phyloP scores from a whole-genome alignment of 2,888 invertebrate species.

The Synergus itoensis region DNA sequence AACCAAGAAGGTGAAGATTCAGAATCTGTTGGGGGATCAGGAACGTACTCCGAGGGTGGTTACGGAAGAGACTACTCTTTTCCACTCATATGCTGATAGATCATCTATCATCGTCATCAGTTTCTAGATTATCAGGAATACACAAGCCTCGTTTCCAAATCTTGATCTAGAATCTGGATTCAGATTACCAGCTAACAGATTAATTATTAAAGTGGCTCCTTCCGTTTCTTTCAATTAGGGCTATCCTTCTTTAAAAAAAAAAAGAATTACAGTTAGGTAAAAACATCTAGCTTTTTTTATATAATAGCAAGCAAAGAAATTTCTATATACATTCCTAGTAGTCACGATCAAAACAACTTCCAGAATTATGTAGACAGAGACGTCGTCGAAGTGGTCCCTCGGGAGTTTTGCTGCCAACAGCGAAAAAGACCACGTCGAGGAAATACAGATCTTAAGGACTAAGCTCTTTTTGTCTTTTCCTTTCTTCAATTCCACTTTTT shows the following conservation, averaged over 20 bases:
- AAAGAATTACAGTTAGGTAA: no score
- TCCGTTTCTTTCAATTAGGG: not conserved
- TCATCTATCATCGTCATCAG: slow-evolving; percentile 25
- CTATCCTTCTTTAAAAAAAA: no score
- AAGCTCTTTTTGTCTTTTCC: not conserved
- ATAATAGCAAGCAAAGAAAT: no score
- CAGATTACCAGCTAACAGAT: not conserved
- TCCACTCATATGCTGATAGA: slow-evolving; percentile 17
- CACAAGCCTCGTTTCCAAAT: not conserved
- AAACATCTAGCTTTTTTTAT: no score
- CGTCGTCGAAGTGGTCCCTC: no score
- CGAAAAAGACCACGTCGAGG: no score
- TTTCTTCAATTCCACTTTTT: not conserved
- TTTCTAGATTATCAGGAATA: slow-evolving; percentile 8
- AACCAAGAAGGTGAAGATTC: slow-evolving; percentile 16
- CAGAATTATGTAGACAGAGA: no score
- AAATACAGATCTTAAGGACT: no score
- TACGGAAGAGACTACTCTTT: slow-evolving; percentile 22
- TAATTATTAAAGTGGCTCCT: not conserved
- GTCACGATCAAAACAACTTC: no score
- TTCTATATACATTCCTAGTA: no score
- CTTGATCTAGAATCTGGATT: not conserved
- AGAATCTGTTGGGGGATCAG: slow-evolving; percentile 29
- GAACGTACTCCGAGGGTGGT: slow-evolving; percentile 28
- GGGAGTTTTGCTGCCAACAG: no score